phyloP scores from a whole-genome alignment of 2,113 vertebrate genomes.

The Marcusenius ussheri region DNA sequence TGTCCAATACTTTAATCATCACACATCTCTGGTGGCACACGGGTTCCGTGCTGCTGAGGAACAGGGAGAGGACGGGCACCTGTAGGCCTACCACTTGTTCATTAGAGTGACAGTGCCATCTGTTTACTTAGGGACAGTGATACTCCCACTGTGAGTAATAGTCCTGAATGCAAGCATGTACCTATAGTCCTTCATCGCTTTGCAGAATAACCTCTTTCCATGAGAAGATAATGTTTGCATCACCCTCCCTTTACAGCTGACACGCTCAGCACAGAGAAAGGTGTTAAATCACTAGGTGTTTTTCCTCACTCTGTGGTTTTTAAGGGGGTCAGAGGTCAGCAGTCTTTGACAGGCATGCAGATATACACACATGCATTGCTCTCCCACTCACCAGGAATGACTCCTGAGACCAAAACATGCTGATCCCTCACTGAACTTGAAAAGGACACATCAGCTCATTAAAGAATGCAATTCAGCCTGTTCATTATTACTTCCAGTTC shows the following conservation, averaged over 20 bases:
- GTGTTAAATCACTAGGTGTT: background rate
- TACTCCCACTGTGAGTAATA: background rate
- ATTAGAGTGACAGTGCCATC: constrained; percentile 1
- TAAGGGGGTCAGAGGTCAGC: background rate
- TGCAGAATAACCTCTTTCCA: background rate
- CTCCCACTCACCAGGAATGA: constrained; percentile 24
- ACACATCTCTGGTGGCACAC: background rate
- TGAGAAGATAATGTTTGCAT: background rate
- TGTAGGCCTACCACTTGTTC: background rate
- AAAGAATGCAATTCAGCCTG: constrained; percentile 44
- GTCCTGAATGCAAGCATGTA: background rate
- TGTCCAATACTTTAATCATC: background rate
- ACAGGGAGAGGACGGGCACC: background rate
- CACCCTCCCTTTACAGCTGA: background rate
- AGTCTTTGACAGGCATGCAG: background rate
- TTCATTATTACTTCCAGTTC: background rate
- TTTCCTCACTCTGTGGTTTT: background rate
- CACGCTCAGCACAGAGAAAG: background rate
- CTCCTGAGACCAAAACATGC: constrained; percentile 32
- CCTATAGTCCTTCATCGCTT: background rate
- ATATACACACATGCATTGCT: background rate
- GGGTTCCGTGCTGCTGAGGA: background rate
- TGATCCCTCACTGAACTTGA: constrained; percentile 31
- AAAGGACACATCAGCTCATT: constrained; percentile 45
- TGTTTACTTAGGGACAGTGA: background rate